phyloP scores from a whole-genome alignment of 2,888 invertebrate species.

The Ommatoiulus sabulosus region DNA sequence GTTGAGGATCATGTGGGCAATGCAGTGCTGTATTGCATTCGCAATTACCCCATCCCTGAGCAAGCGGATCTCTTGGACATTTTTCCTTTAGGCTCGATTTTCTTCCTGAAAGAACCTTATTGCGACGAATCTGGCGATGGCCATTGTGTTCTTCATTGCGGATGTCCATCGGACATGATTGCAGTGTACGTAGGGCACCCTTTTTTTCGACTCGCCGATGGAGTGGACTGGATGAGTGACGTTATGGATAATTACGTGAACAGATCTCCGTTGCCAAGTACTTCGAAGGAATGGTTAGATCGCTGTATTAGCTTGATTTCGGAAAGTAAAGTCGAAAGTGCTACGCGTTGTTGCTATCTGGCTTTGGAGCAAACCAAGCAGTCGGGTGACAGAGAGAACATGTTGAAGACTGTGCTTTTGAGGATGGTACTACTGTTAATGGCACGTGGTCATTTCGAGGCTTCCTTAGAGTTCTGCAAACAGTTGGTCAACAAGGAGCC shows the following conservation, averaged over 20 bases:
- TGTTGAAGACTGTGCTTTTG: not conserved
- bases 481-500: too few species aligned
- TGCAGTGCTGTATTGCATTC: not conserved
- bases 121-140: not conserved
- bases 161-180: constrained; percentile 32
- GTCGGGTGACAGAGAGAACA: not conserved
- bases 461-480: too few species aligned
- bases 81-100: not conserved
- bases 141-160: not conserved
- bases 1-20: not conserved
- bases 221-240: not conserved
- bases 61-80: not conserved
- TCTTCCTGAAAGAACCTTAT: constrained; percentile 47
- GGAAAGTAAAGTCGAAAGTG: not conserved
- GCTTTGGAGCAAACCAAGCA: not conserved
- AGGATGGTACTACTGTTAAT: too few species aligned
- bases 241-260: not conserved
- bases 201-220: not conserved
- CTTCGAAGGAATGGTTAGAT: not conserved
- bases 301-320: not conserved
- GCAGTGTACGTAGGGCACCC: not conserved
- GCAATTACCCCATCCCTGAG: not conserved
- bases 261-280: not conserved
- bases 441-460: too few species aligned
- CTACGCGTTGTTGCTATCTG: not conserved